Base-by-base conservation (phyloP, 2,797 vertebrate species). In the Catostomus latipinnis region DNA sequence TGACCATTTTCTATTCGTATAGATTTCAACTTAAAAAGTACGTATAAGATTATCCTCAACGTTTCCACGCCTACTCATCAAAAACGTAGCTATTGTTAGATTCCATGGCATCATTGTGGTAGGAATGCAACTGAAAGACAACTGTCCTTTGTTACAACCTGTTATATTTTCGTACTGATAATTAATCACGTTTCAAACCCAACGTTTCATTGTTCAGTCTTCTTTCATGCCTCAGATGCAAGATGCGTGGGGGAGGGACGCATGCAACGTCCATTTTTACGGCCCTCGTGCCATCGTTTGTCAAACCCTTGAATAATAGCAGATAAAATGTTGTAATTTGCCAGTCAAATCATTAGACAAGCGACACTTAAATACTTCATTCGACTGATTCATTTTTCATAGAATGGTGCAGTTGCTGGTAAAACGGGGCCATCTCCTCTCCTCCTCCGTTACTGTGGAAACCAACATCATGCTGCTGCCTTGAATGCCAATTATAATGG, bases 361-460 rank as follows among this genome's bases (percentile, higher is more conserved):
- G 34, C 7, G 22, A 0, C 58, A 63, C 18, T 56, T 10, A 3
- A 34, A 43, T 63, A 62, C 49, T 74, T 56, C 18, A 74, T n/a
- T 13, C 72, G 5, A 13, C 50, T n/a, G 10, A 53, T 34, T 52
- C 50, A 46, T 78, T 66, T 67, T 16, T 16, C 7, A 67, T 71
- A 16, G 49, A 66, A 56, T 58, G 13, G 60, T 66, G 68, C 80
- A 66, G 53, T 72, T 48, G 34, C 62, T 50, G 34, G 56, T 14
- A 45, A 76, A 79, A 71, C 52, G 82, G 72, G 79, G 76, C 65
- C 76, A 71, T 77, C 83, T 84, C 83, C 74, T 74, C 80, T 81
- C 80, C 78, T 79, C 76, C 16, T 16, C 69, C 48, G 88, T 88
- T 88, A 82, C 86, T 85, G 84, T 84, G 85, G 86, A 76, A 87